A percentile compares a stretch with the other conserved stretches of the same genome.
These are phyloP conservation scores for Megatriorchis doriae DNA, from an alignment of 2,113 vertebrate species.

Conservation along the genomic window DNA sequence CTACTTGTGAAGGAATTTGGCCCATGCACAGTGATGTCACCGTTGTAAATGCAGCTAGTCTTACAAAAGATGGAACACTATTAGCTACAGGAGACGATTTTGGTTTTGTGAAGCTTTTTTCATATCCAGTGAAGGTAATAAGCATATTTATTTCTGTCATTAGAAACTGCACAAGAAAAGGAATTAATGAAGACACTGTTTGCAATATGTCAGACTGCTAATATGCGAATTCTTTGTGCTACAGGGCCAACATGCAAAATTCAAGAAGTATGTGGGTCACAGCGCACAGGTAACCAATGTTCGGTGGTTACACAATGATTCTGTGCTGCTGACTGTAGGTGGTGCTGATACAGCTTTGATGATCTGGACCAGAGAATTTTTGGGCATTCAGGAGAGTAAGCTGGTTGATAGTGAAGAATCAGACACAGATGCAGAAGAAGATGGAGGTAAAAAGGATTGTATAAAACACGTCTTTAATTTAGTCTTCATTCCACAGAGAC, in stretches of 20 bases:
- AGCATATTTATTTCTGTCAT: neutral
- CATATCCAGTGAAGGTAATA: conserved; percentile 89
- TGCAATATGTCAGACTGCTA: neutral
- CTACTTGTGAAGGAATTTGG: conserved; percentile 94
- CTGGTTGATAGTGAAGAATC: conserved; percentile 95
- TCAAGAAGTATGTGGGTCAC: conserved; percentile 95
- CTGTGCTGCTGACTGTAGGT: conserved; percentile 88
- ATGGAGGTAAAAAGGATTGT: conserved; percentile 82
- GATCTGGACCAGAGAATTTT: conserved; percentile 92
- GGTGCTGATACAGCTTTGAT: conserved; percentile 93
- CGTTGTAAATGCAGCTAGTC: conserved; percentile 85
- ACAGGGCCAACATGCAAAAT: conserved; percentile 89
- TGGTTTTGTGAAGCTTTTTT: conserved; percentile 95
- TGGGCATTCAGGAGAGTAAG: conserved; percentile 87
- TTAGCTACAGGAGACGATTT: conserved; percentile 94
- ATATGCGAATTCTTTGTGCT: neutral
- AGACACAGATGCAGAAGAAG: conserved; percentile 90
- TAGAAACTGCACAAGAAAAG: neutral
- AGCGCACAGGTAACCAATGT: conserved; percentile 93
- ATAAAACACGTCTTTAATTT: neutral
- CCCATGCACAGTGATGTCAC: conserved; percentile 85
- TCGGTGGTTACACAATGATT: conserved; percentile 91
- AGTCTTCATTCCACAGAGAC: neutral
- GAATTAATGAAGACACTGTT: neutral
- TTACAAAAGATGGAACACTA: conserved; percentile 86